Conservation (phyloP, 2,113 vertebrate genomes). For the Aptenodytes forsteri region DNA sequence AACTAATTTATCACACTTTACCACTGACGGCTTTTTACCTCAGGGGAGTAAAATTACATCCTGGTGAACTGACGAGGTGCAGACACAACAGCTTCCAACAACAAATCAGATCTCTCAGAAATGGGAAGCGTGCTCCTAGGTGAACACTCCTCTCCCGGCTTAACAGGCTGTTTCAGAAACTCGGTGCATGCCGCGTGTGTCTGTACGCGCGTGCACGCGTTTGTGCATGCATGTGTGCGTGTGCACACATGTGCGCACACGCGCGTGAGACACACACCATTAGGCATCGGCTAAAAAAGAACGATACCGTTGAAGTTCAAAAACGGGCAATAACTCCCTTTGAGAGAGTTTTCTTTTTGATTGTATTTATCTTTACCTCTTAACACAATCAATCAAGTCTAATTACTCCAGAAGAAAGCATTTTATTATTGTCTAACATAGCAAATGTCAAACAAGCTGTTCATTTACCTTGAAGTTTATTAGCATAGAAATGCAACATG, state of each 20-base stretch:
- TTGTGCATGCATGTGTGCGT: rapidly evolving
- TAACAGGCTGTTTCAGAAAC: neutral
- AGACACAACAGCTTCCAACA: conserved; percentile 59
- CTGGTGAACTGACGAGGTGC: conserved; percentile 58
- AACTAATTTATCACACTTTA: conserved; percentile 84
- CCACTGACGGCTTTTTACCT: conserved; percentile 76
- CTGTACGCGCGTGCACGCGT: rapidly evolving
- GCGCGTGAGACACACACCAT: neutral
- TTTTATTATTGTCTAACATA: conserved; percentile 60
- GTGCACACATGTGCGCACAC: rapidly evolving
- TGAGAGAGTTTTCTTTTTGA: neutral
- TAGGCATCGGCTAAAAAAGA: neutral
- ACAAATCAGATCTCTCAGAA: conserved; percentile 34
- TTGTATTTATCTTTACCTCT: conserved; percentile 33
- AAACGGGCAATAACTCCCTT: neutral
- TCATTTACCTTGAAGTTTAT: conserved; percentile 63
- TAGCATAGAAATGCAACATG: conserved; percentile 47
- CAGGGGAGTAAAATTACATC: conserved; percentile 77
- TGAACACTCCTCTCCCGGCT: neutral
- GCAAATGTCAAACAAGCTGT: conserved; percentile 57
- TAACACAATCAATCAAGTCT: conserved; percentile 26
- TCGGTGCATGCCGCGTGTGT: rapidly evolving
- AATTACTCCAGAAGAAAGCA: conserved; percentile 60
- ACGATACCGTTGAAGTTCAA: neutral
- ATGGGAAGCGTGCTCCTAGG: neutral